Evolutionary conservation across 2,888 invertebrate species (phyloP), one percentile per base, ranked within the genome.

Genomic region (Mechanitis mazaeus): DNA sequence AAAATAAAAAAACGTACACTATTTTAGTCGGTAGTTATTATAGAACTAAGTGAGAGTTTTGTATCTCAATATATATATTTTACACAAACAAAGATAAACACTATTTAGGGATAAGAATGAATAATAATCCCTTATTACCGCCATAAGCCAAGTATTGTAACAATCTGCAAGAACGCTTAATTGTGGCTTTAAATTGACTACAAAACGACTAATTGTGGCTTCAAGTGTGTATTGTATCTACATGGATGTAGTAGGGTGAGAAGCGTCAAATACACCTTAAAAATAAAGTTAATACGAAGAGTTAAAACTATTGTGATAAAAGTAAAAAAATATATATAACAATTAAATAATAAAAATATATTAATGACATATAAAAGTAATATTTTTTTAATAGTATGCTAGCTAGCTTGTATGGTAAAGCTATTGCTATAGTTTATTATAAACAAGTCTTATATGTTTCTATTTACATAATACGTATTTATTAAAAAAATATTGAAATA

Each of bases 181-280:
- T 88, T 88, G 85, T 81, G 77, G 85, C 82, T 80, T 85, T 81
- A 78, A 81, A 79, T 81, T 76, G 75, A 77, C 75, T 84, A 87
- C 85, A 86, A 86, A 87, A 87, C 84, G 78, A 83, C 79, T 87
- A 89, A 87, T 89, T 88, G 87, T 83, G 82, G 78, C 77, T 81
- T 73, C 73, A 83, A 87, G 84, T 85, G 81, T 80, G 79, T 77
- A 84, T 85, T 86, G 84, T 62, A 62, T 54, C 42, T 33, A 61
- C 62, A 59, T 20, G 45, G 60, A 62, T 38, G 28, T 46, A 57
- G 31, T 45, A 38, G 3, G 9, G 31, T 50, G 31, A 11, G 50
- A 50, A 50, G 50, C 31, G 50, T 6, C 31, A 50, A 3, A 3
- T 35, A 35, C 35, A 5, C 6, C 35, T 35, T 3, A 35, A 35